Evolutionary conservation across 2,797 vertebrate genomes (phyloP).

Genomic region (Anisognathus igniventris): DNA sequence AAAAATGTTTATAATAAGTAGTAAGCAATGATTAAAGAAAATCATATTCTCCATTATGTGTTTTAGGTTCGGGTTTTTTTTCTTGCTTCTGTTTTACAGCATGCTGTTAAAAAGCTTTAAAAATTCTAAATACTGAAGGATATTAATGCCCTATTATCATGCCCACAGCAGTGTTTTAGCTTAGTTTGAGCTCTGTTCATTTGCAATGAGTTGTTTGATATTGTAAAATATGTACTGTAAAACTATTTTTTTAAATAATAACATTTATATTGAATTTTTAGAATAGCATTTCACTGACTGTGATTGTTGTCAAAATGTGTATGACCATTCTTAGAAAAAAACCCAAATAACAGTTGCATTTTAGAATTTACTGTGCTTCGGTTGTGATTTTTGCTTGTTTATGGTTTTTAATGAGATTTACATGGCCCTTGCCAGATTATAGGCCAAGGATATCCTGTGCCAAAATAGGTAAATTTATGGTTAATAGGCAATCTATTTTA

Average conservation of each 20-base stretch:
- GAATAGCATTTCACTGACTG: neutral
- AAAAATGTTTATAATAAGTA: neutral
- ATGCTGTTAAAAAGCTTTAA: neutral
- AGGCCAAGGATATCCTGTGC: neutral
- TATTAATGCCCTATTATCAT: neutral
- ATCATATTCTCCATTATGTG: neutral
- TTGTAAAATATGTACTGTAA: neutral
- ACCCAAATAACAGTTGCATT: neutral
- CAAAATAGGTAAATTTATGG: neutral
- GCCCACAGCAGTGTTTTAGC: neutral
- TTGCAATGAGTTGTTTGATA: neutral
- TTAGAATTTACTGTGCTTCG: neutral
- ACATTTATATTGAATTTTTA: neutral
- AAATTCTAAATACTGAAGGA: neutral
- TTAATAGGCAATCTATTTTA: neutral
- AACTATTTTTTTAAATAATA: neutral
- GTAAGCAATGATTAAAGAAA: neutral
- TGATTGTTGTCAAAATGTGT: neutral
- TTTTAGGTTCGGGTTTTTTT: rapidly evolving
- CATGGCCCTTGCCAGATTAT: neutral
- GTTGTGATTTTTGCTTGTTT: neutral
- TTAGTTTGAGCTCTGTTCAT: neutral
- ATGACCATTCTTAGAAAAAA: neutral
- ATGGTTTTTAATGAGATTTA: neutral
- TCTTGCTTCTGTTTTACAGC: neutral